Percentiles rank a stretch among this genome's conserved stretches.
Conservation (phyloP, 2,888 invertebrate species). For the Cryptocheilus praepositus region DNA sequence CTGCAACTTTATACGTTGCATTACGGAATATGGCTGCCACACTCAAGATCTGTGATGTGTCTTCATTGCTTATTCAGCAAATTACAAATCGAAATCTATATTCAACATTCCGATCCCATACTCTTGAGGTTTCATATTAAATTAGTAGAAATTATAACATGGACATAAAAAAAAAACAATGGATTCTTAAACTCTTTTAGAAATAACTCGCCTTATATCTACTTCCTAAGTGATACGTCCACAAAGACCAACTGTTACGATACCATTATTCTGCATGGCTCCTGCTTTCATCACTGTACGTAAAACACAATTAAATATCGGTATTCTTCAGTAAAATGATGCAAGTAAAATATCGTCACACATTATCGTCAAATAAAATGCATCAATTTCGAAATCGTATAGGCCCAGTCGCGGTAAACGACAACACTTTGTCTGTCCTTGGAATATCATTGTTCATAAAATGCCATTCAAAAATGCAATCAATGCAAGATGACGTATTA, state of each 20-base stretch:
- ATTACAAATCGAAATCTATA: slow-evolving; percentile 27
- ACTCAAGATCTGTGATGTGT: slow-evolving; percentile 60
- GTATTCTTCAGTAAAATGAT: no score
- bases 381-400: no score
- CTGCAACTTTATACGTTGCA: slow-evolving; percentile 27
- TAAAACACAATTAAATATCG: no score
- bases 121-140: slow-evolving; percentile 17
- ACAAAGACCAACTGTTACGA: no score
- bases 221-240: neutral
- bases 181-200: slow-evolving; percentile 31
- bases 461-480: slow-evolving; percentile 24
- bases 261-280: no score
- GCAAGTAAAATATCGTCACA: no score
- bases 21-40: slow-evolving; percentile 58
- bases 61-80: slow-evolving; percentile 33
- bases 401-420: no score
- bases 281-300: no score
- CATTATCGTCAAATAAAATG: no score
- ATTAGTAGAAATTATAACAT: slow-evolving; percentile 11
- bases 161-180: slow-evolving; percentile 6
- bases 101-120: slow-evolving; percentile 25
- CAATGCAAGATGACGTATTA: slow-evolving; percentile 18
- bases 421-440: slow-evolving; percentile 1
- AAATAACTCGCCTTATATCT: slow-evolving; percentile 31
- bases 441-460: slow-evolving; percentile 9